Percentiles rank a stretch among this genome's conserved stretches.
These are phyloP conservation scores for Adelognathus sp. DNA, from an alignment of 2,888 invertebrate genomes.

Conservation along the genomic window DNA sequence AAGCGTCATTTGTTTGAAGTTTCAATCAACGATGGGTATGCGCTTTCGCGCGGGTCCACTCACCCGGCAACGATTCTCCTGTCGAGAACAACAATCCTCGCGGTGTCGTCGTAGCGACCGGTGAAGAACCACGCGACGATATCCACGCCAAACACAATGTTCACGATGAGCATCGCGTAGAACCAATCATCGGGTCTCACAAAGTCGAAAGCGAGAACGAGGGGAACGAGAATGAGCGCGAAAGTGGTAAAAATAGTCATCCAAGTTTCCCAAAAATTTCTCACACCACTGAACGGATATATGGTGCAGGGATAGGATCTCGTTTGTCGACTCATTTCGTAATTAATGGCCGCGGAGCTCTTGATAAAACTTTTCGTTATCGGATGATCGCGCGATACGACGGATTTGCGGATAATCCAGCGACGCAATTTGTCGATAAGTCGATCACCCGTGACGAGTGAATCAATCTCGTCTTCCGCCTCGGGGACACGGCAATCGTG, in stretches of 20 bases:
- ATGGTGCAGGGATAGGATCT: conserved; percentile 74
- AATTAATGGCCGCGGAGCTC: conserved; percentile 76
- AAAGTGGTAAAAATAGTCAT: conserved; percentile 73
- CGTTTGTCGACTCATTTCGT: conserved; percentile 77
- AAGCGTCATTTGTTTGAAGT: not conserved
- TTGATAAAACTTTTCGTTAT: conserved; percentile 69
- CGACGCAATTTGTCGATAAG: conserved; percentile 57
- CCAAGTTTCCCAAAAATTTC: conserved; percentile 76
- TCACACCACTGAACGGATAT: conserved; percentile 80
- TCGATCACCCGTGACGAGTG: conserved; percentile 54
- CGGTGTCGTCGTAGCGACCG: conserved; percentile 74
- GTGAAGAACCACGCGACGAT: conserved; percentile 76
- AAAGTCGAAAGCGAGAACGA: conserved; percentile 74
- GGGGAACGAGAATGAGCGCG: conserved; percentile 72
- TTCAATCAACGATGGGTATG: not conserved
- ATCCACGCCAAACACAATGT: conserved; percentile 73
- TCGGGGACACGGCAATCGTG: conserved; percentile 66
- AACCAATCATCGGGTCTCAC: conserved; percentile 59
- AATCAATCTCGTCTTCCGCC: conserved; percentile 61
- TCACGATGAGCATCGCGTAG: conserved; percentile 63
- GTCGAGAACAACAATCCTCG: conserved; percentile 72
- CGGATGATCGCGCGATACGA: conserved; percentile 69
- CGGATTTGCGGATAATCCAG: conserved; percentile 65
- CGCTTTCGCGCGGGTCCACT: not conserved
- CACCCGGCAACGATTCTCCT: conserved; percentile 70